These are phyloP conservation scores for Pseudotriccus pelzelni DNA, from an alignment of 2,797 vertebrate species.

Conservation along the genomic window DNA sequence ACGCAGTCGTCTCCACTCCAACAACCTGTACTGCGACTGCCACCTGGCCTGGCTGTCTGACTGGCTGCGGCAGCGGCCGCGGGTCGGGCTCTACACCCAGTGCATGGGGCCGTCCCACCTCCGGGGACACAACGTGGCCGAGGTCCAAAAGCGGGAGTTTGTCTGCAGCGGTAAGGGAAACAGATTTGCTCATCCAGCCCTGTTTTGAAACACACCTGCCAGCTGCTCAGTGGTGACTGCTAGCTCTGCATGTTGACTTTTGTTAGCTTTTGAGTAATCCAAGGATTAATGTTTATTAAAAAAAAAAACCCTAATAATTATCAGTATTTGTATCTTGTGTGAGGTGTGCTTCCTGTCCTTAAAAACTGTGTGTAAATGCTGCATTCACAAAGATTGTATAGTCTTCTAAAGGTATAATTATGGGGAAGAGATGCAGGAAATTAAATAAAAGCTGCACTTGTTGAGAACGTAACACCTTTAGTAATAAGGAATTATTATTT, in stretches of 20 bases:
- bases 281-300: not conserved
- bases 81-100: constrained; percentile 95
- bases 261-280: not conserved
- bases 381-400: accelerated
- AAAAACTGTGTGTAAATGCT: not conserved
- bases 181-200: accelerated
- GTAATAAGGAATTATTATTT: not conserved
- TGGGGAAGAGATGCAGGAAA: not conserved
- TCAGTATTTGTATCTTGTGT: accelerated
- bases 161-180: constrained; percentile 87
- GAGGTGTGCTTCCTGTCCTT: not conserved
- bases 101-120: constrained; percentile 92
- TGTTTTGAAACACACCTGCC: not conserved
- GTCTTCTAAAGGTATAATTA: not conserved
- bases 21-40: constrained; percentile 96
- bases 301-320: not conserved
- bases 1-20: constrained; percentile 93
- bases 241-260: accelerated
- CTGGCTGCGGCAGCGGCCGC: constrained; percentile 94
- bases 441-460: not conserved
- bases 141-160: constrained; percentile 97
- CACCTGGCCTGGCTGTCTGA: constrained; percentile 97
- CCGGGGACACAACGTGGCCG: constrained; percentile 94
- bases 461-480: not conserved
- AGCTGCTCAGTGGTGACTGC: accelerated